These are phyloP conservation scores for Enhydra lutris DNA, from an alignment of 2,113 vertebrate genomes.

Conservation along the genomic window DNA sequence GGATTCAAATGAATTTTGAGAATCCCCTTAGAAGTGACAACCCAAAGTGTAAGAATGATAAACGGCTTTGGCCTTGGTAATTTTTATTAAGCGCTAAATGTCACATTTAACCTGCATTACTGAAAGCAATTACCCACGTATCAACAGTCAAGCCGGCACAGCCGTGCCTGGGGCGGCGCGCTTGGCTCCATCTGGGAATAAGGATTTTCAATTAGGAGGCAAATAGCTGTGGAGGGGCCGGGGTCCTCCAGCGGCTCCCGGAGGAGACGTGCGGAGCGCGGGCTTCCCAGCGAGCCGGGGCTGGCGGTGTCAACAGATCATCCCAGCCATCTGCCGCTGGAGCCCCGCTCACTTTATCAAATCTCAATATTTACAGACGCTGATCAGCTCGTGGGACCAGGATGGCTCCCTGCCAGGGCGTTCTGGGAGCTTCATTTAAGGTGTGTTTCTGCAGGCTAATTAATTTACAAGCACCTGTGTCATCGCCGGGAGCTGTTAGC, in stretches of 20 bases:
- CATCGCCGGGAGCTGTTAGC: conserved; percentile 85
- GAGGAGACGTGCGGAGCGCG: conserved; percentile 83
- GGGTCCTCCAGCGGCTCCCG: conserved; percentile 84
- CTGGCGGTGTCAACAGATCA: conserved; percentile 87
- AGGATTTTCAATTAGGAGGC: conserved; percentile 95
- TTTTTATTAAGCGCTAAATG: conserved; percentile 95
- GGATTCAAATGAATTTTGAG: conserved; percentile 79
- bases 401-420: conserved; percentile 90
- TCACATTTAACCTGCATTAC: conserved; percentile 96
- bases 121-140: conserved; percentile 93
- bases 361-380: conserved; percentile 96
- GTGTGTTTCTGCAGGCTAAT: conserved; percentile 93
- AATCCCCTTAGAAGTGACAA: conserved; percentile 86
- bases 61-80: conserved; percentile 92
- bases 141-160: conserved; percentile 88
- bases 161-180: conserved; percentile 81
- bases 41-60: conserved; percentile 89
- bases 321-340: conserved; percentile 93
- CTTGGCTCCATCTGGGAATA: conserved; percentile 90
- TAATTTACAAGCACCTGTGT: conserved; percentile 96
- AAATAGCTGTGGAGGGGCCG: conserved; percentile 88
- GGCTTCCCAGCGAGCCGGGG: conserved; percentile 87
- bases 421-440: conserved; percentile 87
- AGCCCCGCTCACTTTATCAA: conserved; percentile 92
- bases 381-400: conserved; percentile 89